Evolutionary conservation across 2,888 invertebrate species (phyloP), one percentile per base, ranked within the genome.

Genomic region (Druceiella hillmani): DNA sequence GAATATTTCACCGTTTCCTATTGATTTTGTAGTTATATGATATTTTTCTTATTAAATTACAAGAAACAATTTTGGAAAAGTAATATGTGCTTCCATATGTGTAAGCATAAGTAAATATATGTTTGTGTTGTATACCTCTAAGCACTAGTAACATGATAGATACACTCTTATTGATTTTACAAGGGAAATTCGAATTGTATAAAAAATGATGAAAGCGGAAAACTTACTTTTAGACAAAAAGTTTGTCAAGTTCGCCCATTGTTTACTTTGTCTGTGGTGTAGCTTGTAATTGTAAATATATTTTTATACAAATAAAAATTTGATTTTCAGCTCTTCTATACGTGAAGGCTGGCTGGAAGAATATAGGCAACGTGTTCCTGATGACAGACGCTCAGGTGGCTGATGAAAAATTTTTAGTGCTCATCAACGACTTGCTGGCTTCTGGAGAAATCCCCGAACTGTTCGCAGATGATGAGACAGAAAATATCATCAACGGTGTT

Each of bases 321-420:
- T 27, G 5, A 9, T 26, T 53, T 54, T 58, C 75, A 69, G 82
- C 87, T 10, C 64, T 61, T 2, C 68, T 94, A n/a, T 94, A 94
- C 59, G 59, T 86, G 32, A 94, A 92, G 61, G 79, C 88, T 1
- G 95, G 93, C 0, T 58, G 93, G 25, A 94, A 93, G 61, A 83
- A 79, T 52, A 78, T 90, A 3, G 85, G 86, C 10, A 84, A 82
- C 28, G 82, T 92, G 42, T 94, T 93, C 61, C 61, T 95, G 12
- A 89, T 95, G 87, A 92, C 93, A 0, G 95, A 95, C 59, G 87
- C 91, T 1, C 94, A 95, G 63, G 83, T 95, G 1, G 83, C 91
- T 0, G 87, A 92, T 27, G 95, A 97, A 59, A 77, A 80, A 32
- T 95, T 92, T 62, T 68, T 97, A 17, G 94, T 95, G 3, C 74